Evolutionary conservation across 2,888 invertebrate genomes (phyloP), one percentile per base, ranked within the genome.

Genomic region (Chrysina gloriosa): DNA sequence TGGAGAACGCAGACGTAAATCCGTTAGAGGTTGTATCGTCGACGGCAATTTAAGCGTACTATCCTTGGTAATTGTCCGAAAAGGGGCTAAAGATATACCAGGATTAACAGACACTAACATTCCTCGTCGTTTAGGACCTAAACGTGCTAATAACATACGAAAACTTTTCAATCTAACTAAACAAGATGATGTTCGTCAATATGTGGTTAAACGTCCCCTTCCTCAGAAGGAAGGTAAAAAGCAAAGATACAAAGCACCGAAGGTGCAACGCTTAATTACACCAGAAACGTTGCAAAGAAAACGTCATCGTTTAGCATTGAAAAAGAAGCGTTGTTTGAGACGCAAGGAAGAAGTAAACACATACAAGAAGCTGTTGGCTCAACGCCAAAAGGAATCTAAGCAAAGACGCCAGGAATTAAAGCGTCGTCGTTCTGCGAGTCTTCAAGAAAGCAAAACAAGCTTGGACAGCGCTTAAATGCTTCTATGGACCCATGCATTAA

Each of bases 11-110:
- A 95, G 96, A 83, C 91, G 98, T 77, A 98, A 98, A 86, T 98
- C 97, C 61, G 98, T 98, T 66, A 92, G 97, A 75, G 98, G 98
- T 48, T 99, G 98, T 86, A 97, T 98, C 81, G 98, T 98, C 42
- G 98, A 99, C 84, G 90, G 92, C 71, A 97, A 97, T 84, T 88
- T 98, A 78, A 96, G 96, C 75, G 98, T 97, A 9, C 86, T 98
- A 78, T 92, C 95, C 63, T 87, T 97, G 71, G 92, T 96, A 69
- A 92, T 98, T 80, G 91, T 97, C 71, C 95, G 94, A 84, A 98
- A 98, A 86, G 98, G 98, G 75, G 89, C 91, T 78, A 89, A 91
- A 86, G 92, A 92, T 82, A 83, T 82, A 74, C 72, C 75, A 29
- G 77, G 76, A 23, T 70, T 98, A 69, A 98, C 98, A 31, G 97